A percentile compares a stretch with the other conserved stretches of the same genome.
Conservation (phyloP, 1,140 invertebrate species). For the Drosophila repletoides region DNA sequence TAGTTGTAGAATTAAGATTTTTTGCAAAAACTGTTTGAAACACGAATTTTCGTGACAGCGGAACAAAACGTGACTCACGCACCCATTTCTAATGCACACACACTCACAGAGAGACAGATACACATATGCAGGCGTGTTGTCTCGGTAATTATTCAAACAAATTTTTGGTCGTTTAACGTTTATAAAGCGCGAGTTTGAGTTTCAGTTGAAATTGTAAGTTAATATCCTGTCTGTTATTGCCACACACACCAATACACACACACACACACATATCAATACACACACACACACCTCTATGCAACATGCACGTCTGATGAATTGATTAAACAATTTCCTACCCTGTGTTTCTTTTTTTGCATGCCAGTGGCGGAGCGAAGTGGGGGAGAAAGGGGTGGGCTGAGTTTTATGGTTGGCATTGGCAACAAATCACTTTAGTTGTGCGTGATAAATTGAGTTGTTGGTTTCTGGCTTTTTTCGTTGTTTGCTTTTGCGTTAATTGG, state of each 20-base stretch:
- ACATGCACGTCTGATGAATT: conserved; percentile 73
- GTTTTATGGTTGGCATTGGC: conserved; percentile 68
- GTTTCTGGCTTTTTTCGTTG: background rate
- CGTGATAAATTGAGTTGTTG: conserved; percentile 80
- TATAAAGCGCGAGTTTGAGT: conserved; percentile 28
- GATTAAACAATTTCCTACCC: conserved; percentile 80
- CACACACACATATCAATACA: conserved; percentile 7
- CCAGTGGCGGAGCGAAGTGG: background rate
- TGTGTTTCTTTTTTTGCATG: conserved; percentile 50
- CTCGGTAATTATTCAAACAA: conserved; percentile 75
- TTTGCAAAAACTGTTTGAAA: too few species aligned
- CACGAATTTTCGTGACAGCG: too few species aligned
- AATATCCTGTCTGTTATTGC: conserved; percentile 80
- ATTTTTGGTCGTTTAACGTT: conserved; percentile 58
- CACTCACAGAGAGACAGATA: background rate
- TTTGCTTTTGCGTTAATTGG: conserved; percentile 74
- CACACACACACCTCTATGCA: conserved; percentile 23
- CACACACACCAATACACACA: conserved; percentile 56
- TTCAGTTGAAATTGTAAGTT: conserved; percentile 67
- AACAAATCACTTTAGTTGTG: conserved; percentile 81
- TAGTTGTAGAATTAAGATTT: too few species aligned
- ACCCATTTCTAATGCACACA: too few species aligned
- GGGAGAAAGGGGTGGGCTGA: background rate
- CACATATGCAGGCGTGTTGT: conserved; percentile 14
- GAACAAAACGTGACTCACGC: too few species aligned